These are phyloP conservation scores for Eulimnadia texana DNA, from an alignment of 1,140 invertebrate genomes.

Conservation along the genomic window DNA sequence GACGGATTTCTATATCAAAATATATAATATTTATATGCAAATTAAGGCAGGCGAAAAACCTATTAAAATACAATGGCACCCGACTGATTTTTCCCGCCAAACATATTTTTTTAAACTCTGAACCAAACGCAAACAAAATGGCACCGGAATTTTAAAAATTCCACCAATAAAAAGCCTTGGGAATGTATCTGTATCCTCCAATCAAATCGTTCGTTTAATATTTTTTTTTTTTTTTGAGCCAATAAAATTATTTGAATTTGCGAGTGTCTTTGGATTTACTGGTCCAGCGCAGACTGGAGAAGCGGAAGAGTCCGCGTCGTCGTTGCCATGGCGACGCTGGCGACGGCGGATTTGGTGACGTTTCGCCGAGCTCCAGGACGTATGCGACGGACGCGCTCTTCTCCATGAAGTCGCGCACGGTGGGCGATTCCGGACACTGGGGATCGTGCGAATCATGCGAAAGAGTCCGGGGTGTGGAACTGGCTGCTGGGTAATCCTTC, in stretches of 20 bases:
- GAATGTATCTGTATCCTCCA: too few species aligned
- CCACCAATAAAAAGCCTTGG: too few species aligned
- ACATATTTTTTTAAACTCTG: too few species aligned
- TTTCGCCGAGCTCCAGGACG: slow-evolving; percentile 2
- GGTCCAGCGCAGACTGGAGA: neutral
- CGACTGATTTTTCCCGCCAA: too few species aligned
- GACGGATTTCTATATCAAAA: too few species aligned
- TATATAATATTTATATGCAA: too few species aligned
- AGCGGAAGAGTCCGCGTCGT: neutral
- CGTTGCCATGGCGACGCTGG: neutral
- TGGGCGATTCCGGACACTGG: neutral
- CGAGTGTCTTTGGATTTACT: neutral
- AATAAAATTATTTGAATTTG: neutral
- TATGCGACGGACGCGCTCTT: slow-evolving; percentile 2
- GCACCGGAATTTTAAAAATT: too few species aligned
- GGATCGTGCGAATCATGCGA: neutral
- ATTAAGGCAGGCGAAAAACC: too few species aligned
- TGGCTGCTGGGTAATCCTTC: neutral
- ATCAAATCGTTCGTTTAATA: too few species aligned
- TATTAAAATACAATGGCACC: too few species aligned
- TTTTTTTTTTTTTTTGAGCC: too few species aligned
- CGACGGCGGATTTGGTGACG: neutral
- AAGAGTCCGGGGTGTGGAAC: neutral
- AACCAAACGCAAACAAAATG: too few species aligned
- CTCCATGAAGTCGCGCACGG: slow-evolving; percentile 5